Conservation (phyloP, 2,113 vertebrate genomes). For the Cynocephalus volans region DNA sequence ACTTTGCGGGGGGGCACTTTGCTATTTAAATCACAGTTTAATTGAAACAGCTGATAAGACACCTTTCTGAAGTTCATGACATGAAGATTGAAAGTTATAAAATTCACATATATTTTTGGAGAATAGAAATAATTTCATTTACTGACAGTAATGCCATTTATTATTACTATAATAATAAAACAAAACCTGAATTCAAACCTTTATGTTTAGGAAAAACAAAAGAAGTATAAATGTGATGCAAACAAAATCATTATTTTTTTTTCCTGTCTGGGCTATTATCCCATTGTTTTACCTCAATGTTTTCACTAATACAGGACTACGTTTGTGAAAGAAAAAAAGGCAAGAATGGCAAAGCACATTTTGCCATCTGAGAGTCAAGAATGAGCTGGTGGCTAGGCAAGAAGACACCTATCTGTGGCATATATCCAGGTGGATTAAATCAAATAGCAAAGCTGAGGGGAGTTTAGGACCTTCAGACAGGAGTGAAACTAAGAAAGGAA, state of each 20-base stretch:
- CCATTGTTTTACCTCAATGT: neutral
- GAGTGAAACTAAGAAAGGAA: neutral
- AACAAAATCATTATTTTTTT: neutral
- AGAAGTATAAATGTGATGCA: neutral
- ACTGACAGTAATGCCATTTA: too few species aligned
- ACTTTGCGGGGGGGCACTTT: neutral
- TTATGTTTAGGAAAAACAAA: neutral
- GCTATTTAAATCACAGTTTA: slow-evolving; percentile 5
- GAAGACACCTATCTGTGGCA: neutral
- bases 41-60: neutral
- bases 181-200: neutral
- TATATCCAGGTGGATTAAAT: neutral
- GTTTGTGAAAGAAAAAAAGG: neutral
- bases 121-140: neutral
- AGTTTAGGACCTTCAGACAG: neutral
- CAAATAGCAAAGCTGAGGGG: neutral
- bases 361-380: neutral
- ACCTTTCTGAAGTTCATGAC: neutral
- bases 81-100: slow-evolving; percentile 19
- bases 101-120: neutral
- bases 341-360: neutral
- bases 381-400: neutral
- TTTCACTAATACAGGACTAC: neutral
- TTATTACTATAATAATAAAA: neutral
- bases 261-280: neutral